These are phyloP conservation scores for Drosophila recens DNA, from an alignment of 2,888 invertebrate genomes.

Conservation along the genomic window DNA sequence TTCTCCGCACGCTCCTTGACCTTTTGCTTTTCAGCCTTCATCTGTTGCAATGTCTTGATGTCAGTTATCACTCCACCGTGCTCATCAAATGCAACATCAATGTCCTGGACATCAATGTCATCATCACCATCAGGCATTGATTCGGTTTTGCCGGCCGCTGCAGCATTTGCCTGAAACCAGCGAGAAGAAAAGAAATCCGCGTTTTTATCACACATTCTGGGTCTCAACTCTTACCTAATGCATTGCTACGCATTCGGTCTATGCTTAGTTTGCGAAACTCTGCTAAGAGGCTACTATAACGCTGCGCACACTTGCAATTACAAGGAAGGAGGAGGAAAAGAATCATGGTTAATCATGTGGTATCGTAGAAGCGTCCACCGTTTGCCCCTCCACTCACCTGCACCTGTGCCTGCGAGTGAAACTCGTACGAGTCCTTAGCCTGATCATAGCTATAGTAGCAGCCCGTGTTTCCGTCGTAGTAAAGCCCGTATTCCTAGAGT, in stretches of 20 bases:
- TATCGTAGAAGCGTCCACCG: conserved; percentile 8
- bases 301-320: conserved; percentile 62
- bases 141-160: conserved; percentile 37
- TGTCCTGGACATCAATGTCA: conserved; percentile 46
- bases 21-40: conserved; percentile 68
- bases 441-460: conserved; percentile 94
- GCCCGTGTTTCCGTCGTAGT: conserved; percentile 94
- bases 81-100: conserved; percentile 79
- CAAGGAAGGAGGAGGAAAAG: conserved; percentile 54
- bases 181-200: conserved; percentile 84
- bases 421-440: conserved; percentile 90
- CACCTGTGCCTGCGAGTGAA: conserved; percentile 91
- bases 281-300: conserved; percentile 84
- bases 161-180: conserved; percentile 80
- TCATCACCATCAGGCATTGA: conserved; percentile 4
- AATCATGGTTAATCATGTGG: conserved; percentile 48
- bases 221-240: conserved; percentile 86
- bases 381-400: conserved; percentile 66
- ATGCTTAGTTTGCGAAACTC: conserved; percentile 85
- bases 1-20: conserved; percentile 42
- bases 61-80: conserved; percentile 80
- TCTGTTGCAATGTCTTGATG: conserved; percentile 54
- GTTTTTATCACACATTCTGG: conserved; percentile 85
- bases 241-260: conserved; percentile 86
- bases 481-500: conserved; percentile 92